Evolutionary conservation across 1,140 invertebrate genomes (phyloP).

Genomic region (Tetramorium simillimum): DNA sequence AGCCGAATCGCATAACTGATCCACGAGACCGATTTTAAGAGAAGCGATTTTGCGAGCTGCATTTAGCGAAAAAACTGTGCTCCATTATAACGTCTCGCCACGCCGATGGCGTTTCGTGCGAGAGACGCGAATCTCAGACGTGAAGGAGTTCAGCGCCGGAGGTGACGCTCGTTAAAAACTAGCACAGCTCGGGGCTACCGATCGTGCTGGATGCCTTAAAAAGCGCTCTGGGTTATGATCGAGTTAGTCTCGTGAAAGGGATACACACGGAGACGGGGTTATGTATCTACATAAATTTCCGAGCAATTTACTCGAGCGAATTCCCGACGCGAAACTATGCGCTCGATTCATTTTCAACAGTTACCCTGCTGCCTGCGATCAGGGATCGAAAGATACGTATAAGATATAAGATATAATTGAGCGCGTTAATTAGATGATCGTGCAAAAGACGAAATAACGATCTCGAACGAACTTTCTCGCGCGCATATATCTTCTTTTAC

Average conservation of each 20-base stretch:
- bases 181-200: slow-evolving; percentile 39
- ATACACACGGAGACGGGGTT: slow-evolving; percentile 8
- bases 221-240: slow-evolving; percentile 36
- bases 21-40: slow-evolving; percentile 4
- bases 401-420: neutral
- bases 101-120: neutral
- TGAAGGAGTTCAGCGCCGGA: neutral
- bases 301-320: slow-evolving; percentile 18
- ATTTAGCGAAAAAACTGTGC: slow-evolving; percentile 11
- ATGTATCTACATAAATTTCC: slow-evolving; percentile 21
- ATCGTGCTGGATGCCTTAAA: slow-evolving; percentile 51
- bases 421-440: slow-evolving; percentile 15
- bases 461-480: slow-evolving; percentile 15
- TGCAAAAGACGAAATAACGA: neutral
- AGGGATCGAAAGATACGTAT: neutral
- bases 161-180: slow-evolving; percentile 49
- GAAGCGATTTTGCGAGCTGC: slow-evolving; percentile 3
- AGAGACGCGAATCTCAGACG: neutral
- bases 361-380: neutral
- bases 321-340: slow-evolving; percentile 20
- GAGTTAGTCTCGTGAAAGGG: slow-evolving; percentile 28
- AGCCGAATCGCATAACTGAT: slow-evolving; percentile 30
- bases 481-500: no score
- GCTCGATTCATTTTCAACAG: neutral
- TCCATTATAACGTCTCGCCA: neutral